phyloP scores from a whole-genome alignment of 2,113 vertebrate genomes.

The Scomber colias region DNA sequence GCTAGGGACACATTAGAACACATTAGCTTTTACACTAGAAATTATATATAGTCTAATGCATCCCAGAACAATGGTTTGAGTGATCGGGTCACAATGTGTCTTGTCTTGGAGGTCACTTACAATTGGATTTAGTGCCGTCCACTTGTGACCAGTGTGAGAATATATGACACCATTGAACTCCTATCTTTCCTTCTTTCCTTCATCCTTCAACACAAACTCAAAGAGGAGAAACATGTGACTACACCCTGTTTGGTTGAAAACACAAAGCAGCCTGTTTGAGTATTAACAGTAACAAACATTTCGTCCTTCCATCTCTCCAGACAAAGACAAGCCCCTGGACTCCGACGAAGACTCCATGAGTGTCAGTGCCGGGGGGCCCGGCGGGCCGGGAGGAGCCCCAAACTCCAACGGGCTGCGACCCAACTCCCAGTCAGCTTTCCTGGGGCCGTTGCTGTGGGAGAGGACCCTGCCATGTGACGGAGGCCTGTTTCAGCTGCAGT shows the following conservation, averaged over 20 bases:
- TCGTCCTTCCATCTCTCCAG: constrained; percentile 49
- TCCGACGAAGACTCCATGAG: constrained; percentile 80
- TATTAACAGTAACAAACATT: neutral
- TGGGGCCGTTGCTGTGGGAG: constrained; percentile 87
- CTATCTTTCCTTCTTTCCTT: constrained; percentile 8
- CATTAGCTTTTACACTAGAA: too few species aligned
- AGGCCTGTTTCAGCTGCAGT: constrained; percentile 87
- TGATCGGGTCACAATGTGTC: too few species aligned
- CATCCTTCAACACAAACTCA: neutral
- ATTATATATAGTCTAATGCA: too few species aligned
- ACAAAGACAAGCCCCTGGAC: constrained; percentile 85
- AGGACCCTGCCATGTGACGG: constrained; percentile 85
- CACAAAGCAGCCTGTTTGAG: neutral
- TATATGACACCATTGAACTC: neutral
- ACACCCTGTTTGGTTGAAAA: neutral
- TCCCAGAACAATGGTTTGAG: too few species aligned
- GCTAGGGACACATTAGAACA: too few species aligned
- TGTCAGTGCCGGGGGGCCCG: constrained; percentile 34
- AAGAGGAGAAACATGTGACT: neutral
- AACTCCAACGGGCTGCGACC: constrained; percentile 72
- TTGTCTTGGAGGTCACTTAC: too few species aligned
- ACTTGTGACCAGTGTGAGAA: neutral
- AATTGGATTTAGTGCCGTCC: too few species aligned
- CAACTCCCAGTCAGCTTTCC: constrained; percentile 84
- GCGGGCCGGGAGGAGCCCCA: constrained; percentile 52